A percentile compares a stretch with the other conserved stretches of the same genome.
phyloP scores from a whole-genome alignment of 2,888 invertebrate species.

The Microctonus hyperodae region DNA sequence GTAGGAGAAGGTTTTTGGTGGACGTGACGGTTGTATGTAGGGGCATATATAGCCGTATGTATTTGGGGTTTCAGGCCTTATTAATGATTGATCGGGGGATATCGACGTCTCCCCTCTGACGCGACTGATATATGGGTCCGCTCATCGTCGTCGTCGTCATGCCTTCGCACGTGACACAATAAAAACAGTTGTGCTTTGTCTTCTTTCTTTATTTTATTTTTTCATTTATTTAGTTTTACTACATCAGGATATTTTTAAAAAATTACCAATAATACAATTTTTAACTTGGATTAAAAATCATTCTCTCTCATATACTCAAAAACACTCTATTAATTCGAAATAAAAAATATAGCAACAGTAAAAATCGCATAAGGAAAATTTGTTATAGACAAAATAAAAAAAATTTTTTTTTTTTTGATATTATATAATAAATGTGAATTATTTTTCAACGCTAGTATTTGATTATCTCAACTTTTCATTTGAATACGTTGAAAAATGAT shows the following conservation, averaged over 20 bases:
- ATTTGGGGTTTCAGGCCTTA: constrained; percentile 62
- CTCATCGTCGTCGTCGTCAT: constrained; percentile 38
- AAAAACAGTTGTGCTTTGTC: constrained; percentile 48
- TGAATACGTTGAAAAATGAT: not conserved
- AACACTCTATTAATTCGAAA: too few species aligned
- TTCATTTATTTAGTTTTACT: not conserved
- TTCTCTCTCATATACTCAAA: too few species aligned
- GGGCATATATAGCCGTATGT: constrained; percentile 49
- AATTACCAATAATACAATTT: too few species aligned
- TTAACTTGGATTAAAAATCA: too few species aligned
- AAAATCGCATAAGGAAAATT: not conserved
- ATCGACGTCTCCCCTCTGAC: constrained; percentile 62
- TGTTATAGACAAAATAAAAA: not conserved
- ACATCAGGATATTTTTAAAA: too few species aligned
- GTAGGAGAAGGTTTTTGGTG: not conserved
- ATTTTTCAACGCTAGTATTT: too few species aligned
- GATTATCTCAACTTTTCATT: not conserved
- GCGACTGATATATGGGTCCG: constrained; percentile 60
- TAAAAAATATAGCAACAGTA: too few species aligned
- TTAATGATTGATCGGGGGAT: constrained; percentile 64
- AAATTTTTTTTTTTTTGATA: too few species aligned
- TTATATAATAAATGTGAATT: too few species aligned
- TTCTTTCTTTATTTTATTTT: constrained; percentile 10
- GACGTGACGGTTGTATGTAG: constrained; percentile 26
- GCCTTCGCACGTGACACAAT: constrained; percentile 62